Conservation (phyloP, 2,113 vertebrate species). For the Taxidea taxus region DNA sequence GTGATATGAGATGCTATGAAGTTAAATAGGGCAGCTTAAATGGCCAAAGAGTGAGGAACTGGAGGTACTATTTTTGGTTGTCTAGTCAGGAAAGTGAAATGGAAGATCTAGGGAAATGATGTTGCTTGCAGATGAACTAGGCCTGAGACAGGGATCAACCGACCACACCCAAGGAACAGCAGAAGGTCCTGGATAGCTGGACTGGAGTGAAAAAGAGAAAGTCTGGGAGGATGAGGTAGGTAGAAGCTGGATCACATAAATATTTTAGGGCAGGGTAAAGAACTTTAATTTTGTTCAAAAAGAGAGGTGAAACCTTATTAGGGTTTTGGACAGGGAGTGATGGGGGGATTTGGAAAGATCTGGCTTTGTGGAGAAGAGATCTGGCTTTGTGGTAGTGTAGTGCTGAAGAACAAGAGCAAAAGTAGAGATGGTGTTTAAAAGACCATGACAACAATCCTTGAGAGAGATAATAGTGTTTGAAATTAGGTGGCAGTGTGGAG, state of each 20-base stretch:
- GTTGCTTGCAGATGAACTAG: not conserved
- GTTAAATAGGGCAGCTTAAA: not conserved
- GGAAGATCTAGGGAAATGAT: not conserved
- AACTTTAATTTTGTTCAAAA: not conserved
- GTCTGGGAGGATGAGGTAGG: no score
- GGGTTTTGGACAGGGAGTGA: not conserved
- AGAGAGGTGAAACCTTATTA: not conserved
- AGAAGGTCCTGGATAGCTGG: no score
- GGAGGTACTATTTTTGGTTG: not conserved
- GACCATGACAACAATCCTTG: not conserved
- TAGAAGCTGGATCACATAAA: not conserved
- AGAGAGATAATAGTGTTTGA: not conserved
- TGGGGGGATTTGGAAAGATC: not conserved
- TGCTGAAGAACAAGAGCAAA: no score
- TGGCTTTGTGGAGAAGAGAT: not conserved
- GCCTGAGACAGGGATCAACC: no score
- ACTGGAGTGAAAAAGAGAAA: not conserved
- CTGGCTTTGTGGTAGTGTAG: not conserved
- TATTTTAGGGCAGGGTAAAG: accelerated
- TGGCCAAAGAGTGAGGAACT: not conserved
- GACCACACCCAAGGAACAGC: not conserved
- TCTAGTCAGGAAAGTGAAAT: not conserved
- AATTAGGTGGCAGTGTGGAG: not conserved
- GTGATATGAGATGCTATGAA: not conserved
- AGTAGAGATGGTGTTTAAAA: not conserved